Evolutionary conservation across 1,140 invertebrate genomes (phyloP), one percentile per base, ranked within the genome.

Genomic region (Euwallacea fornicatus): DNA sequence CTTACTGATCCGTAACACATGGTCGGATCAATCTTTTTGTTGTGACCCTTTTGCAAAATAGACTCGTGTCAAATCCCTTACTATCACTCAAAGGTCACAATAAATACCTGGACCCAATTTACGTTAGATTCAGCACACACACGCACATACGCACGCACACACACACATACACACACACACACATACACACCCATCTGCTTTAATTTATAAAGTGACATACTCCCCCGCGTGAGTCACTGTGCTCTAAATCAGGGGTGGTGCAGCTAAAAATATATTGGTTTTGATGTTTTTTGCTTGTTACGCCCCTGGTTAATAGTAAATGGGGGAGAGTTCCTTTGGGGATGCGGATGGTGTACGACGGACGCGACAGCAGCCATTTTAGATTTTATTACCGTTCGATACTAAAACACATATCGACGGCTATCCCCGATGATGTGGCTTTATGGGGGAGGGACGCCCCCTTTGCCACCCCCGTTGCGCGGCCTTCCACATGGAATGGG

Each of bases 361-460:
- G 66, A 62, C 66, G 65, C 66, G 74, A 72, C 77, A 71, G 78
- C 78, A 76, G 78, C 78, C 78, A 79, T 79, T 79, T 79, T 79
- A 79, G 78, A 78, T 79, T 80, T 80, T 80, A 80, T 80, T 78
- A 78, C 78, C 77, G 78, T 80, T 80, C 78, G 78, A 80, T 80
- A 80, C 77, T 78, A 79, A 79, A 79, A 79, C 78, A 79, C 76
- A 79, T 79, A 76, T 76, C 73, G 75, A 76, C 67, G 75, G 61
- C 64, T 72, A 64, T 72, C 70, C 55, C 63, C 42, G 21, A 42
- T 46, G 60, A 66, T 63, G 63, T 64, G 43, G 59, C 42, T 42
- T 33, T 11, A 71, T 13, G 64, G 70, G 56, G 53, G 68, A 67
- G 65, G 64, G 33, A 55, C 16, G 6, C 16, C 66, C 56, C 66